Evolutionary conservation across 30 jellyfish, hydroid and myxozoan species (phyloP), one percentile per base, ranked within the genome.

Genomic region (Cassiopea xamachana): DNA sequence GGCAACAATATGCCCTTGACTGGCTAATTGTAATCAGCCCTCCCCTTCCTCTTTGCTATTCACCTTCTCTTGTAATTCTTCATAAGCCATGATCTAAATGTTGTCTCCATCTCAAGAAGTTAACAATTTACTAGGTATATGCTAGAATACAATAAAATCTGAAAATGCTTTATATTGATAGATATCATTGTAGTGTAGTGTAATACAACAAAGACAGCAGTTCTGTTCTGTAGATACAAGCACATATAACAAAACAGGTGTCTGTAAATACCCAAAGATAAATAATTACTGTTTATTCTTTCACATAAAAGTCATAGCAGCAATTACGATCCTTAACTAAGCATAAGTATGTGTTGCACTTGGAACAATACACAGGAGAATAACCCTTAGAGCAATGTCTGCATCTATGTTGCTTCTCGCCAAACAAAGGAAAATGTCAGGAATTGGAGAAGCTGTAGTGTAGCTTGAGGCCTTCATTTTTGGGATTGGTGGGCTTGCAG

Each of bases 391-490:
- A 43, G 43, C 78, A 69, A 69, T 69, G 78, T 48, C 1, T 73
- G 82, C 82, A 73, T 19, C 85, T 75, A 19, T 48, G n/a, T 19
- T 75, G 85, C 68, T 1, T 75, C 77, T 75, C 85, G 46, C 68
- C 68, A 48, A 44, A 75, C 85, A 44, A 16, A 15, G 85, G 85
- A 75, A 75, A 75, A 48, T 75, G 75, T 19, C 44, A 75, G 85
- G 85, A 48, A 48, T 69, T 17, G 78, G 78, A 27, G 39, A 27
- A 27, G 39, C 39, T 27, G 39, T 27, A 27, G 39, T 27, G 39
- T 27, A 27, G 39, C 39, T 27, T 27, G 0, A 0, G 39, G 39
- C 39, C 39, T 27, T 27, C 39, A 0, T 27, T 27, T 27, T 27
- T 27, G 39, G 39, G 39, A 27, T 27, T 27, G 39, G 79, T 69